These are phyloP conservation scores for Macquaria ambigua DNA, from an alignment of 2,113 vertebrate genomes.

Conservation along the genomic window DNA sequence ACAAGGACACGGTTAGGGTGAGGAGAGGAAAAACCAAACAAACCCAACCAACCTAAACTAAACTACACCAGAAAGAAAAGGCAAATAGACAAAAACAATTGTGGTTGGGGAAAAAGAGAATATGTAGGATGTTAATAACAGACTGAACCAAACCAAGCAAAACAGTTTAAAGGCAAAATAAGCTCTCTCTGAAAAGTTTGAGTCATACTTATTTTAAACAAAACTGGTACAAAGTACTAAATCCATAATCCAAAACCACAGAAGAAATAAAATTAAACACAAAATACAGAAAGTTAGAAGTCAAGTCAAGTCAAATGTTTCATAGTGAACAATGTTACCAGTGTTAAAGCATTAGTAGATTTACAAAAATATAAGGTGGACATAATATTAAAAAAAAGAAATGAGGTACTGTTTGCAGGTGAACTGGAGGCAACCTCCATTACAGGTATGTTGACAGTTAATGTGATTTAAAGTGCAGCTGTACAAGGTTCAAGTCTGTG, in stretches of 20 bases:
- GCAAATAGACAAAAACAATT: constrained; percentile 71
- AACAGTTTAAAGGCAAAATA: constrained; percentile 54
- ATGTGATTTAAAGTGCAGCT: neutral
- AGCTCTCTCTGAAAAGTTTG: constrained; percentile 32
- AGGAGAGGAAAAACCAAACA: constrained; percentile 60
- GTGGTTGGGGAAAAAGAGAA: constrained; percentile 44
- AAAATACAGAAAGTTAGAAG: neutral
- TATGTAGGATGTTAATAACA: constrained; percentile 73
- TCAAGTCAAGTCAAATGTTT: neutral
- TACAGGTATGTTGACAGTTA: neutral
- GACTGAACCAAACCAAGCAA: constrained; percentile 60
- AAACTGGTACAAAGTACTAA: constrained; percentile 16
- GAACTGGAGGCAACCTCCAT: neutral
- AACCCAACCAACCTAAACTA: constrained; percentile 58
- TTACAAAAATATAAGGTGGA: neutral
- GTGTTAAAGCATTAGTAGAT: neutral
- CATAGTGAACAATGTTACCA: neutral
- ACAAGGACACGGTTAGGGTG: constrained; percentile 50
- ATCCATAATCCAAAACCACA: constrained; percentile 22
- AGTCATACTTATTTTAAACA: constrained; percentile 67
- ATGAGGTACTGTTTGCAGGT: neutral
- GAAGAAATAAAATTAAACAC: neutral
- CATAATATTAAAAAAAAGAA: neutral
- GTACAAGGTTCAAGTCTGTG: neutral
- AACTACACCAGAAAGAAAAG: constrained; percentile 53